Percentiles rank a stretch among this genome's conserved stretches.
Evolutionary conservation across 2,888 invertebrate genomes (phyloP).

Genomic region (Mamestra brassicae): DNA sequence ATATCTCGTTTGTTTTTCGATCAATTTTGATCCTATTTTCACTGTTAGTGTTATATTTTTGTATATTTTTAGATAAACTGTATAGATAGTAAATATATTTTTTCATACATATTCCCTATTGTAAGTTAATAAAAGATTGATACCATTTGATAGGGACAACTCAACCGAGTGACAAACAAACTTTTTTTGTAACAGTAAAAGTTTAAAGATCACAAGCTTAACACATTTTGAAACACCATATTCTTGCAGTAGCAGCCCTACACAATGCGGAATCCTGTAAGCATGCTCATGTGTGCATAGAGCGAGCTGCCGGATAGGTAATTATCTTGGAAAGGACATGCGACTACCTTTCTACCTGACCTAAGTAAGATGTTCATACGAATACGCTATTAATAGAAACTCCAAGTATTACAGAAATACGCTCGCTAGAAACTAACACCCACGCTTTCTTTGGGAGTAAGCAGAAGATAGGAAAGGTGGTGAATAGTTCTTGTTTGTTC

Average conservation of each 20-base stretch:
- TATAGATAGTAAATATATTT: too few species aligned
- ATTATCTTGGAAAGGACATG: slow-evolving; percentile 64
- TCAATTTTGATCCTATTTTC: too few species aligned
- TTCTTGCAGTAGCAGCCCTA: slow-evolving; percentile 47
- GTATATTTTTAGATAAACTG: too few species aligned
- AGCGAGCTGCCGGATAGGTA: slow-evolving; percentile 53
- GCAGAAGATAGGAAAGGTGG: slow-evolving; percentile 12
- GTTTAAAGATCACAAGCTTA: too few species aligned
- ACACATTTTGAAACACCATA: too few species aligned
- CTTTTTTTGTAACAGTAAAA: too few species aligned
- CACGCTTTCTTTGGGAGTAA: slow-evolving; percentile 12
- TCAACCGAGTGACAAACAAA: background rate
- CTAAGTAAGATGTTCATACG: slow-evolving; percentile 49
- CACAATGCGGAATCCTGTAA: slow-evolving; percentile 58
- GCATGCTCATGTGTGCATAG: slow-evolving; percentile 51
- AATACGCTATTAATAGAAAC: slow-evolving; percentile 56
- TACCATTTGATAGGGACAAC: too few species aligned
- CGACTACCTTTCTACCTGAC: slow-evolving; percentile 54
- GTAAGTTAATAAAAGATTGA: too few species aligned
- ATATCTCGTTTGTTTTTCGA: too few species aligned
- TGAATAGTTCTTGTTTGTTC: background rate
- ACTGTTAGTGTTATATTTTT: too few species aligned
- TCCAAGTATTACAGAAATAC: slow-evolving; percentile 35
- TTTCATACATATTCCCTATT: too few species aligned
- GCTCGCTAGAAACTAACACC: slow-evolving; percentile 11